Conservation (phyloP, 2,113 vertebrate species). For the Megaceryle maxima region DNA sequence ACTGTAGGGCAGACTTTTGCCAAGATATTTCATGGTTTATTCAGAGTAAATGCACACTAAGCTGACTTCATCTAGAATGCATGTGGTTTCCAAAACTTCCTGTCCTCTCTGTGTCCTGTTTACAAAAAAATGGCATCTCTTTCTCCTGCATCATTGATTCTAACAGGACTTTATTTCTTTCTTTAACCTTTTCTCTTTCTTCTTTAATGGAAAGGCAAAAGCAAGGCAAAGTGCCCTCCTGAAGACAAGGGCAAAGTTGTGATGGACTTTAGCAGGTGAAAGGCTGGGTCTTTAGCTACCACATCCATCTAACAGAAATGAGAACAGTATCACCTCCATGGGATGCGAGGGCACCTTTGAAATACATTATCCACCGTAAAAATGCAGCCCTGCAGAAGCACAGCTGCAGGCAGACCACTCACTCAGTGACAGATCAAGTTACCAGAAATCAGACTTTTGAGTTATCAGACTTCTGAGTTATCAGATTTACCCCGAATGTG, state of each 20-base stretch:
- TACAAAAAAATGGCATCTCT: neutral
- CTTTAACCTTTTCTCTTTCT: neutral
- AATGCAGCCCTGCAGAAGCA: neutral
- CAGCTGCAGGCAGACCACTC: conserved; percentile 1
- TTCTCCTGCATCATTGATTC: neutral
- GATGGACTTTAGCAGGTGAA: conserved; percentile 36
- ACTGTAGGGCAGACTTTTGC: neutral
- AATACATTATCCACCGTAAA: neutral
- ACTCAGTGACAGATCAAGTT: neutral
- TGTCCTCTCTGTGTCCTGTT: neutral
- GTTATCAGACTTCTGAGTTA: neutral
- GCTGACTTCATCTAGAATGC: neutral
- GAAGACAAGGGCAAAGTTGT: neutral
- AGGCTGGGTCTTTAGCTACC: neutral
- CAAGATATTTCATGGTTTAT: conserved; percentile 19
- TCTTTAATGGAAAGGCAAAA: neutral
- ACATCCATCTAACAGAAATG: neutral
- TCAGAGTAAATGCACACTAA: neutral
- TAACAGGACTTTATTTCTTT: neutral
- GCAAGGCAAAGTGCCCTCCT: neutral
- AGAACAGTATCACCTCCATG: neutral
- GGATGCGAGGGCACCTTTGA: neutral
- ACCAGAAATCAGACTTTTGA: neutral
- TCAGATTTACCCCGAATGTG: neutral
- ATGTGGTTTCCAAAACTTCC: neutral